Base-by-base conservation (phyloP, 2,888 invertebrate species). In the Lasioglossum zephyrum region DNA sequence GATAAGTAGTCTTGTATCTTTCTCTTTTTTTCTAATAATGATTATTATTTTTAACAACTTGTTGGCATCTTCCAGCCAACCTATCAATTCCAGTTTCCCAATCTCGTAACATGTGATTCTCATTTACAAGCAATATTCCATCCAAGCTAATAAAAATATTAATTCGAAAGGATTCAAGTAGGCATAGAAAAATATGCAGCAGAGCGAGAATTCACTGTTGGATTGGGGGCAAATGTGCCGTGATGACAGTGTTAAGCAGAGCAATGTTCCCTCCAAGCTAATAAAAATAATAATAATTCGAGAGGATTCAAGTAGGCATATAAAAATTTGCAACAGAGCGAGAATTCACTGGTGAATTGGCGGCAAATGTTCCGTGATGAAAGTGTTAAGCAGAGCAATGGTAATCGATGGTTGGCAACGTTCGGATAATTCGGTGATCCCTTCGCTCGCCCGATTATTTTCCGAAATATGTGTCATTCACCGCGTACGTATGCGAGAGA, bases 401-500 rank as follows among this genome's bases (percentile, higher is more conserved):
- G 60, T 26, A 60, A 60, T 60, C 60, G 63, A 63, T 63, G 16
- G 26, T 0, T 31, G 63, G 31, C 63, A 31, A 63, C 31, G 63
- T 63, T 63, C 26, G 63, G 63, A 63, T 63, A 63, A 63, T 63
- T 63, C 63, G 31, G 31, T 63, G 63, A 63, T 63, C 63, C 60
- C 60, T 13, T 16, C 0, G 63, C 31, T 31, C 13, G 63, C 0
- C 63, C 16, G 31, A 72, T 75, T 75, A 79, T 82, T 79, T 79
- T 69, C 63, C 60, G 63, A 60, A 80, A 80, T 53, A 80, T 63
- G 70, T 60, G 36, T 31, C 60, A 70, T 72, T 49, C 60, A 26
- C 75, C 72, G 83, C 76, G 80, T 76, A 81, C 72, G 75, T 66
- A 73, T 47, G 41, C n/a, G 22, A 53, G 53, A 13, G 26, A 36